Evolutionary conservation across 2,797 vertebrate species (phyloP).

Genomic region (Odontamblyopus lacepedii): DNA sequence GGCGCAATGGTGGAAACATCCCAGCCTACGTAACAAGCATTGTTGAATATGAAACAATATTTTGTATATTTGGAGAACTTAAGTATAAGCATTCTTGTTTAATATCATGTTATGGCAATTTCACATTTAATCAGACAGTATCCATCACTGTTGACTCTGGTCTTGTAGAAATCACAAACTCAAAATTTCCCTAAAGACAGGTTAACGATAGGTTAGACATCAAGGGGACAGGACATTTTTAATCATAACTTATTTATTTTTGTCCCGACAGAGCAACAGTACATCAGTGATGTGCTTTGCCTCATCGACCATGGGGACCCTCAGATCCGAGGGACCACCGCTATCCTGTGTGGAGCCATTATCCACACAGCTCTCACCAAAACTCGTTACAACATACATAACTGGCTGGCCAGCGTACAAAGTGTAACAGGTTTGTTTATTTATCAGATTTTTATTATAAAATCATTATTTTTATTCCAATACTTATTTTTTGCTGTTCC

Average conservation of each 20-base stretch:
- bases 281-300: constrained; percentile 87
- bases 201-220: neutral
- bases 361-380: constrained; percentile 87
- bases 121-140: neutral
- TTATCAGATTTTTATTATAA: neutral
- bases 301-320: constrained; percentile 92
- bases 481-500: neutral
- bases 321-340: constrained; percentile 93
- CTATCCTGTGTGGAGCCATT: constrained; percentile 91
- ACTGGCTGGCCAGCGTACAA: constrained; percentile 84
- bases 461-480: neutral
- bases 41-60: neutral
- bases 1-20: neutral
- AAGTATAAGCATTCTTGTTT: neutral
- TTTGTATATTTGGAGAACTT: neutral
- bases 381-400: constrained; percentile 87
- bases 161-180: neutral
- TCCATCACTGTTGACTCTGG: neutral
- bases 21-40: too few relatives aligned
- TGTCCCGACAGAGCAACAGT: constrained; percentile 86
- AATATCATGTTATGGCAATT: neutral
- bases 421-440: constrained; percentile 72
- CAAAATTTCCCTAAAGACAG: neutral
- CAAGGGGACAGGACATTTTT: neutral
- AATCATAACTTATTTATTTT: neutral